Evolutionary conservation across 2,113 vertebrate species (phyloP).

Genomic region (Hippolais icterina): DNA sequence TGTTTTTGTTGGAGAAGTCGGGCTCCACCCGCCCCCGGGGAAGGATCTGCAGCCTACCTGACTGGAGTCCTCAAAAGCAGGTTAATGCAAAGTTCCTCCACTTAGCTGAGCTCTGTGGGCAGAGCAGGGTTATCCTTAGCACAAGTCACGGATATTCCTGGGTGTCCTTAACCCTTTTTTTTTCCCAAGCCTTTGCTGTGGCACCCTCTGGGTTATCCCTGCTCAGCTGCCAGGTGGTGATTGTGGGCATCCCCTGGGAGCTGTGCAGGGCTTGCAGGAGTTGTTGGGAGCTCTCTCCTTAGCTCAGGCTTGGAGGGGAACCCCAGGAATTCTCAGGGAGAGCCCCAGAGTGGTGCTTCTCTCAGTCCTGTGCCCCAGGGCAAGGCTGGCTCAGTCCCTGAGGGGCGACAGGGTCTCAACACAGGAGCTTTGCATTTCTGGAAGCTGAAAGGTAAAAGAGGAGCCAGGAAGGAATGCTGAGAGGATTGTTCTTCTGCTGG

Average conservation of each 20-base stretch:
- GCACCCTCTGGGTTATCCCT: fast-evolving
- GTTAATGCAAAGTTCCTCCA: not conserved
- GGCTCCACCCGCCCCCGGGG: not conserved
- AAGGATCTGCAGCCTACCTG: not conserved
- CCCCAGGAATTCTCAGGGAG: not conserved
- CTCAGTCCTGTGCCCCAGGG: not conserved
- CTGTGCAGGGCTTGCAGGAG: not conserved
- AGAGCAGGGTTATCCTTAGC: not conserved
- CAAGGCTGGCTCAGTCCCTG: not conserved
- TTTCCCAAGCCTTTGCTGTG: not conserved
- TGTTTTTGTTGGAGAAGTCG: slow-evolving; percentile 19
- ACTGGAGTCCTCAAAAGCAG: not conserved
- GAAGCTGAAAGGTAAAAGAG: not conserved
- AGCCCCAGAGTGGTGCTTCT: not conserved
- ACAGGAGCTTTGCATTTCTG: not conserved
- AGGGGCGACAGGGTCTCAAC: not conserved
- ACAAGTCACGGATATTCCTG: not conserved
- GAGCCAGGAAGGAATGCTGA: not conserved
- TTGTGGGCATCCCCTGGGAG: no score
- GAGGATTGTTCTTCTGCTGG: not conserved
- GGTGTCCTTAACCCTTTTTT: not conserved
- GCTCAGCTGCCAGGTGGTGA: not conserved
- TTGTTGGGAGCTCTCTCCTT: not conserved
- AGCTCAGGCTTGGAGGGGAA: not conserved
- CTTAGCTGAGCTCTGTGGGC: not conserved